Conservation (phyloP, 92 coral and sea anemone genomes). For the Epizoanthus ramosus region DNA sequence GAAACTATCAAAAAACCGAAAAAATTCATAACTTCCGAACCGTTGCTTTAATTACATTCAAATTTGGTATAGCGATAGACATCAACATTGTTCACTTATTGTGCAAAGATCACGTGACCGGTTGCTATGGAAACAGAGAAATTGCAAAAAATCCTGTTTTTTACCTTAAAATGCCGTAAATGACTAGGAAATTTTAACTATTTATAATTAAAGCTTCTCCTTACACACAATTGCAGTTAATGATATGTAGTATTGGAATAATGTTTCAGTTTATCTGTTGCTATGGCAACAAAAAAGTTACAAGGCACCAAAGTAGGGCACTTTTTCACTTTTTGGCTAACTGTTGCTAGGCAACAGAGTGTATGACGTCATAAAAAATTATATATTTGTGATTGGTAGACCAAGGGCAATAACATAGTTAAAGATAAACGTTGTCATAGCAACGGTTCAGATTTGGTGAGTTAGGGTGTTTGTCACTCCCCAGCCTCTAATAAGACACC, state of each 20-base stretch:
- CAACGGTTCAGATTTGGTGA: neutral
- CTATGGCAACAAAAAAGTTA: constrained; percentile 15
- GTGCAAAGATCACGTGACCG: neutral
- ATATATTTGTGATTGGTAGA: neutral
- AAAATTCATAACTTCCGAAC: neutral
- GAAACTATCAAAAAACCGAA: neutral
- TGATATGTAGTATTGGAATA: neutral
- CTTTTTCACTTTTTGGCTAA: neutral
- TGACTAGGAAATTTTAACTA: neutral
- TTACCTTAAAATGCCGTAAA: neutral
- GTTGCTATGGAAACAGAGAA: neutral
- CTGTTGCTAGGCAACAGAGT: neutral
- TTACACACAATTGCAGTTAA: neutral
- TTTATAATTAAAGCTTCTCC: neutral
- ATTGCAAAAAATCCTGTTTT: neutral
- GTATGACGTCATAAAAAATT: neutral
- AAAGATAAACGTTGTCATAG: neutral
- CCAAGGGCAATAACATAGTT: neutral
- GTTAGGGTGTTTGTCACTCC: neutral
- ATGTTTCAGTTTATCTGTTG: neutral
- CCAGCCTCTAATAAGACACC: too few species aligned
- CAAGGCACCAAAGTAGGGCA: neutral
- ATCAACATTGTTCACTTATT: neutral
- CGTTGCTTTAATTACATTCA: neutral
- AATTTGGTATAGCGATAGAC: neutral